Percentiles rank a stretch among this genome's conserved stretches.
These are phyloP conservation scores for Hololepta plana DNA, from an alignment of 2,888 invertebrate genomes.

Conservation along the genomic window DNA sequence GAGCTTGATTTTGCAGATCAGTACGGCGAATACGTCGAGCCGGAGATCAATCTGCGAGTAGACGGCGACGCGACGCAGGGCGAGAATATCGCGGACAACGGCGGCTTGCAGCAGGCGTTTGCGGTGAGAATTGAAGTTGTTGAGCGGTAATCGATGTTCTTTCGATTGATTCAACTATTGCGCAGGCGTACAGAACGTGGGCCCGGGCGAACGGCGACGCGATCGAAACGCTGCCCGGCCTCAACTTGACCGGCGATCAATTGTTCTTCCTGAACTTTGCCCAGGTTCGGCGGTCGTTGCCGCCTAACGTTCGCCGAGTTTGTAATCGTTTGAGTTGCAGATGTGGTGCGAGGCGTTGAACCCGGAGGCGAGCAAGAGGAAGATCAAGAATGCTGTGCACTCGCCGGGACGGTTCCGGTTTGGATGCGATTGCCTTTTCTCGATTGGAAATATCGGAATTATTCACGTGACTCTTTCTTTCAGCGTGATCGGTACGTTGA, in stretches of 20 bases:
- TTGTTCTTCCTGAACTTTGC: constrained; percentile 88
- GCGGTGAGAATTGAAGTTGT: constrained; percentile 25
- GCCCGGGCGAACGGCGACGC: too few relatives aligned
- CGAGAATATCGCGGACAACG: constrained; percentile 94
- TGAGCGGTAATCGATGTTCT: too few relatives aligned
- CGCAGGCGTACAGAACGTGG: constrained; percentile 4
- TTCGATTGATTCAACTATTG: too few relatives aligned
- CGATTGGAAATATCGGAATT: constrained; percentile 31
- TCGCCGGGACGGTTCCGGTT: constrained; percentile 60
- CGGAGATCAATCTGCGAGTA: constrained; percentile 57
- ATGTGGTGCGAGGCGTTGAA: constrained; percentile 71
- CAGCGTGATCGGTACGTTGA: constrained; percentile 55
- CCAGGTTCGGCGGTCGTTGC: too few relatives aligned
- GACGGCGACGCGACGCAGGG: constrained; percentile 68
- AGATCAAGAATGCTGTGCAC: constrained; percentile 67
- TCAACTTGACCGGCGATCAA: constrained; percentile 61
- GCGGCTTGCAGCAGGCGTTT: constrained; percentile 85
- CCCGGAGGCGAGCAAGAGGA: constrained; percentile 62
- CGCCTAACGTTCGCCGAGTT: too few relatives aligned
- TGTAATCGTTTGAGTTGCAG: too few relatives aligned
- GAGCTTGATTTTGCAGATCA: constrained; percentile 58
- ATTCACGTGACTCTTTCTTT: constrained; percentile 8
- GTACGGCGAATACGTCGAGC: constrained; percentile 64
- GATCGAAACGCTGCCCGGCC: constrained; percentile 47
- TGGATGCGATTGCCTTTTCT: constrained; percentile 64